Evolutionary conservation across 1,140 invertebrate species (phyloP), one percentile per base, ranked within the genome.

Genomic region (Platorchestia sp.): DNA sequence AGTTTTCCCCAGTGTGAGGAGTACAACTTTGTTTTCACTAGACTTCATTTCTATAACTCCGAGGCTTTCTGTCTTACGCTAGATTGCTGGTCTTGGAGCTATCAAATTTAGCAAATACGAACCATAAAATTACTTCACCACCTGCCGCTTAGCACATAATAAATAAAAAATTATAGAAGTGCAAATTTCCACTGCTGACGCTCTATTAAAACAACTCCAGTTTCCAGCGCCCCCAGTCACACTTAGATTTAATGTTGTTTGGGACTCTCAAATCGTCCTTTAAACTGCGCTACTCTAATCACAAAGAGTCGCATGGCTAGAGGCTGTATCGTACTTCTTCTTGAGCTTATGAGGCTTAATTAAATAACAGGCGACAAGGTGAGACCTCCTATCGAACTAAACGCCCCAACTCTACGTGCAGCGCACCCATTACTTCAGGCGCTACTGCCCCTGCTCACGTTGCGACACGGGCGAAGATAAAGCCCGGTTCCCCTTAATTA

Each of bases 371-470:
- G 91, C 44, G 91, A 93, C 91, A 93, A 93, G 91, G 91, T 45
- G 91, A 10, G 91, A 93, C 91, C 91, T 93, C 43, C 91, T 93
- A 93, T 93, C 91, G 91, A 45, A 93, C 91, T 93, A 93, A 93
- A 93, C 91, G 91, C 91, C 45, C 45, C 45, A 93, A 93, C 91
- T 93, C 91, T 93, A 93, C 91, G 91, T 93, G 91, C 44, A 6
- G 10, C 43, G 40, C 43, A 7, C 43, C 91, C 91, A 47, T 93
- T 93, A 93, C 91, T 93, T 93, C 91, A 93, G 44, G 47, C 91
- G 44, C 47, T 93, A 93, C 91, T 93, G 91, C 91, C 40, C 10
- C 91, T 93, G 91, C 91, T 93, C 91, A 93, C 91, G 91, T 93
- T 93, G 45, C 43, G 91, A 45, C 91, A 47, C 43, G 47, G n/a